These are phyloP conservation scores for Arenaria interpres DNA, from an alignment of 2,113 vertebrate species.

Conservation along the genomic window DNA sequence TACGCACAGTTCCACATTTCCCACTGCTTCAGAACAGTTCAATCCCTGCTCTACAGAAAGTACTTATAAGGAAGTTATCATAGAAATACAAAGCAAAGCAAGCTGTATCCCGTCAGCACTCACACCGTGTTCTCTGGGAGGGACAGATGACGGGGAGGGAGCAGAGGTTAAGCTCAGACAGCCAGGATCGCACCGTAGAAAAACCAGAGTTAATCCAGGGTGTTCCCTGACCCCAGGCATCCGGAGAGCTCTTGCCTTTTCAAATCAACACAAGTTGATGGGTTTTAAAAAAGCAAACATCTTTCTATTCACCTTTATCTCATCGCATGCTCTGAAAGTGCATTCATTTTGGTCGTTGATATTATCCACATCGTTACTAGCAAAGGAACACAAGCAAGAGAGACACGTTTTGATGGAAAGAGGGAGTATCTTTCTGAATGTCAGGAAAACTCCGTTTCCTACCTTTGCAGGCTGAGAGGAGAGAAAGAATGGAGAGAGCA, in stretches of 20 bases:
- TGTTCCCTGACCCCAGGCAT: background rate
- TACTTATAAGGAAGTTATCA: background rate
- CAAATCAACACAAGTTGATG: background rate
- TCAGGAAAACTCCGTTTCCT: background rate
- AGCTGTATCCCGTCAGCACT: background rate
- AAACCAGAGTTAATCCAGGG: background rate
- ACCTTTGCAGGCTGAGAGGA: background rate
- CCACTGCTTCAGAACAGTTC: background rate
- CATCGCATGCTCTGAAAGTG: rapidly evolving
- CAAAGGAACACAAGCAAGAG: background rate
- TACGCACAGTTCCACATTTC: background rate
- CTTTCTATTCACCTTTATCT: background rate
- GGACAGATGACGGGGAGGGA: no score
- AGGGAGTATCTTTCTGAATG: background rate
- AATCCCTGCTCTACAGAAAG: background rate
- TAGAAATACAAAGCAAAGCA: background rate
- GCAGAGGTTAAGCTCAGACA: background rate
- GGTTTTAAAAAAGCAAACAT: background rate
- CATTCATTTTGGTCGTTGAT: background rate
- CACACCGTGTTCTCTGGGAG: rapidly evolving
- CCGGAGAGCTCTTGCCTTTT: background rate
- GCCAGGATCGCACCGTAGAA: background rate
- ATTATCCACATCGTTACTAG: background rate
- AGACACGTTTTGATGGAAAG: background rate
- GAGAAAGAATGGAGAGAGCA: background rate